Conservation (phyloP, 2,113 vertebrate species). For the Malaclemys terrapin region DNA sequence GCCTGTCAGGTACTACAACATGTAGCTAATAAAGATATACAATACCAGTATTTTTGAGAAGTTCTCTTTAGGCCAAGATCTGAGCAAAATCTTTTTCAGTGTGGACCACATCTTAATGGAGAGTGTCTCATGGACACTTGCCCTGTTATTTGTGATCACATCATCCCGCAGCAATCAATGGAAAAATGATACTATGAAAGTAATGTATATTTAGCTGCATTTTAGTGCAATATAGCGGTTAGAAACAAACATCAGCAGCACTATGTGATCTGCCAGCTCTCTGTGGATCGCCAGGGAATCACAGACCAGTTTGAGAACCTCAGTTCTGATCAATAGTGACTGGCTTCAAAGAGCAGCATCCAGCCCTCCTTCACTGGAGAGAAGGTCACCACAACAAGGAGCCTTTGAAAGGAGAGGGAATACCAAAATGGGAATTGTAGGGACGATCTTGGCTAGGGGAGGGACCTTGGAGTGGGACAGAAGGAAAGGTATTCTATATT, state of each 20-base stretch:
- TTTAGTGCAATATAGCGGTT: fast-evolving
- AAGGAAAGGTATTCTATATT: neutral
- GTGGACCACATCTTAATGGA: neutral
- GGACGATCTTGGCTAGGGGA: neutral
- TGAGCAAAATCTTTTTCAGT: neutral
- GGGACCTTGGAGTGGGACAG: neutral
- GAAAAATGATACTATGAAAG: neutral
- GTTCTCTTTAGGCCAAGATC: neutral
- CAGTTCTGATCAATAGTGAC: neutral
- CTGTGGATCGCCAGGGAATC: neutral
- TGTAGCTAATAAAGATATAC: neutral
- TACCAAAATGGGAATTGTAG: neutral
- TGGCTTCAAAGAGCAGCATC: neutral
- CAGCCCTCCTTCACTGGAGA: neutral
- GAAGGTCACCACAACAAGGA: neutral
- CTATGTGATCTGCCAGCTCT: neutral
- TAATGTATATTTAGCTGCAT: neutral
- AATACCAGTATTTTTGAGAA: neutral
- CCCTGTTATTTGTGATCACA: neutral
- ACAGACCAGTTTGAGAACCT: fast-evolving
- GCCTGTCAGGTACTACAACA: neutral
- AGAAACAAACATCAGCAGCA: neutral
- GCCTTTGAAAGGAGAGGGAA: neutral
- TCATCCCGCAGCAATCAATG: neutral
- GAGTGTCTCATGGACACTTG: neutral